Percentiles rank a stretch among this genome's conserved stretches.
Conservation (phyloP, 2,888 invertebrate species). For the Dryobota labecula region DNA sequence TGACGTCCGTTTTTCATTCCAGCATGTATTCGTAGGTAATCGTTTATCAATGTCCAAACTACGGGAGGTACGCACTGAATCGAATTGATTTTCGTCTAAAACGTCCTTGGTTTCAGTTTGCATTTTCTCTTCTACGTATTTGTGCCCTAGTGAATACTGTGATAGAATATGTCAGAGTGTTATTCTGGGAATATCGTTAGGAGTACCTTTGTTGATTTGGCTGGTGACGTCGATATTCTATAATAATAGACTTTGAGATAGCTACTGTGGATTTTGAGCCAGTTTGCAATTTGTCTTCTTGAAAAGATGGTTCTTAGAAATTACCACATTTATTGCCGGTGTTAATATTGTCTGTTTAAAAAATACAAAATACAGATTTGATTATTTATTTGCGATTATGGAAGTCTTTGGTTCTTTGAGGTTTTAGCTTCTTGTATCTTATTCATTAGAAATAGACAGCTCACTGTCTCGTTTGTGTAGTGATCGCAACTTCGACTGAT, state of each 20-base stretch:
- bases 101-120: not conserved
- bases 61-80: not conserved
- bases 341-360: not conserved
- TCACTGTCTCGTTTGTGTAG: too few species aligned
- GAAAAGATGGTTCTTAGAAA: not conserved
- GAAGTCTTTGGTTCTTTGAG: too few species aligned
- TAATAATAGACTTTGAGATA: too few species aligned
- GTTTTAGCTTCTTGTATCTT: too few species aligned
- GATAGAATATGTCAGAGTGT: not conserved
- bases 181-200: not conserved
- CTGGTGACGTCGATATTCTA: too few species aligned
- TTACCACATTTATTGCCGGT: not conserved
- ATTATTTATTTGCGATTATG: too few species aligned
- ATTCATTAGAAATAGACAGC: too few species aligned
- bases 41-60: slow-evolving; percentile 42
- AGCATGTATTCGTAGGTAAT: slow-evolving; percentile 12
- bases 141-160: not conserved
- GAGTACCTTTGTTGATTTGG: slow-evolving; percentile 4
- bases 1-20: not conserved
- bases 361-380: not conserved
- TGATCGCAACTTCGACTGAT: too few species aligned
- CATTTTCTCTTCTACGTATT: not conserved
- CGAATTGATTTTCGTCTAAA: slow-evolving; percentile 23
- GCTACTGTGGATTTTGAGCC: not conserved
- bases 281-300: not conserved